phyloP scores from a whole-genome alignment of 2,888 invertebrate species.

The Lepidocyrtinus sp. region DNA sequence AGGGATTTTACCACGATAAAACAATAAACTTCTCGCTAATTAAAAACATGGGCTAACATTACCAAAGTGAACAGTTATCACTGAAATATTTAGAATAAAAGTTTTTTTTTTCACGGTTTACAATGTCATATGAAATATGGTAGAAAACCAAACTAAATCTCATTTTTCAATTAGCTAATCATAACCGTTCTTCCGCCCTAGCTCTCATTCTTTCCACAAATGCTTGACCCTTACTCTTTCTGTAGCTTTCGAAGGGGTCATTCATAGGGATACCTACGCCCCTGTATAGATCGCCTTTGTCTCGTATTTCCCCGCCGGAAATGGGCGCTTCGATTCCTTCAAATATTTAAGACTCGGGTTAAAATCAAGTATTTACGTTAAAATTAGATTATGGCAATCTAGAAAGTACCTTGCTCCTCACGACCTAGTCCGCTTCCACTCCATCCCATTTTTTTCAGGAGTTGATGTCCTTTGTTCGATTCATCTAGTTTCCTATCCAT shows the following conservation, averaged over 20 bases:
- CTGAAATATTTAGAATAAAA: not conserved
- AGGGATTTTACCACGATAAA: not conserved
- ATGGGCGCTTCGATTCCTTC: slow-evolving; percentile 69
- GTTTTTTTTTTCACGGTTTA: not conserved
- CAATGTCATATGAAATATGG: not conserved
- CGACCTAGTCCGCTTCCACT: slow-evolving; percentile 94
- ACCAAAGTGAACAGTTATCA: not conserved
- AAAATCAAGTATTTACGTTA: too few species aligned
- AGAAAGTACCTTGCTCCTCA: slow-evolving; percentile 96
- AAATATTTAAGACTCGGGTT: slow-evolving; percentile 12
- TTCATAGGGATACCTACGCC: slow-evolving; percentile 94
- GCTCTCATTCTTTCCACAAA: slow-evolving; percentile 96
- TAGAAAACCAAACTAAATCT: not conserved
- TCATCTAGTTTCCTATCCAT: slow-evolving; percentile 76
- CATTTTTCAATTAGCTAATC: too few species aligned
- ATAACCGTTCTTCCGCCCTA: slow-evolving; percentile 78
- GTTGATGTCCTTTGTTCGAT: slow-evolving; percentile 96
- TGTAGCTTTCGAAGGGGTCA: slow-evolving; percentile 97
- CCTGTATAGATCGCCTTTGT: slow-evolving; percentile 93
- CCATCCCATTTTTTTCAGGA: slow-evolving; percentile 99
- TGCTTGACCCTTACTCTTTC: slow-evolving; percentile 95
- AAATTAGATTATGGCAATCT: not conserved
- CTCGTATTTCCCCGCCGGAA: slow-evolving; percentile 76
- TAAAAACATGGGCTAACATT: not conserved
- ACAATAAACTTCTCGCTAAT: not conserved